Evolutionary conservation across 2,113 vertebrate species (phyloP).

Genomic region (Poecile atricapillus): DNA sequence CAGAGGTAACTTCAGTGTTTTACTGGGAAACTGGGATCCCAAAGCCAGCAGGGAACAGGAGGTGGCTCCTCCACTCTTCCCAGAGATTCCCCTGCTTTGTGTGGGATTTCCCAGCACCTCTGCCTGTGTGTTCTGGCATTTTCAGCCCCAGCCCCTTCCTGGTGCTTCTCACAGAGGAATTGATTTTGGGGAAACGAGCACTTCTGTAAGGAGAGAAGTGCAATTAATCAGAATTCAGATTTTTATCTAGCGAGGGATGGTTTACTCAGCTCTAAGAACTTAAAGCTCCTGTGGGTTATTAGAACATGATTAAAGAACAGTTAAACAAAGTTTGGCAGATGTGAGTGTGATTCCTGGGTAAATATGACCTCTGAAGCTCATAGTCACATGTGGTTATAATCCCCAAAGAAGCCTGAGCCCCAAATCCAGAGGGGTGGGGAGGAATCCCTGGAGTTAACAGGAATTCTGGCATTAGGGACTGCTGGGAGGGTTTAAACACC

Average conservation of each 20-base stretch:
- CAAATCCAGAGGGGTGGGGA: neutral
- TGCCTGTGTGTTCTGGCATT: neutral
- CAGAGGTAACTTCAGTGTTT: neutral
- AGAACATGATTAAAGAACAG: conserved; percentile 25
- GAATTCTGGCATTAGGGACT: neutral
- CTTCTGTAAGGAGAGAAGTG: neutral
- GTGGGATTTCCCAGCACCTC: neutral
- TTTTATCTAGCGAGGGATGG: neutral
- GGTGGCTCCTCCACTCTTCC: neutral
- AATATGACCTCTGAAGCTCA: conserved; percentile 44
- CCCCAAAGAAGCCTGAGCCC: conserved; percentile 7
- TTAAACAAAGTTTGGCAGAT: conserved; percentile 57
- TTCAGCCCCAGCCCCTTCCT: neutral
- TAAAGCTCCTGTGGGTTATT: neutral
- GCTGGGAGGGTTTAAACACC: neutral
- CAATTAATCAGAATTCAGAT: neutral
- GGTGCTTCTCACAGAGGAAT: neutral
- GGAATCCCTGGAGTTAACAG: neutral
- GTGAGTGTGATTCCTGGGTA: conserved; percentile 41
- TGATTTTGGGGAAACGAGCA: neutral
- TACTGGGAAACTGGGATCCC: neutral
- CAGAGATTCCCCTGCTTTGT: neutral
- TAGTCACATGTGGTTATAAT: conserved; percentile 15
- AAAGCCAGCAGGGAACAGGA: neutral
- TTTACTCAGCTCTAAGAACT: neutral